Conservation (phyloP, 1,140 invertebrate species). For the Drosophila carrolli region DNA sequence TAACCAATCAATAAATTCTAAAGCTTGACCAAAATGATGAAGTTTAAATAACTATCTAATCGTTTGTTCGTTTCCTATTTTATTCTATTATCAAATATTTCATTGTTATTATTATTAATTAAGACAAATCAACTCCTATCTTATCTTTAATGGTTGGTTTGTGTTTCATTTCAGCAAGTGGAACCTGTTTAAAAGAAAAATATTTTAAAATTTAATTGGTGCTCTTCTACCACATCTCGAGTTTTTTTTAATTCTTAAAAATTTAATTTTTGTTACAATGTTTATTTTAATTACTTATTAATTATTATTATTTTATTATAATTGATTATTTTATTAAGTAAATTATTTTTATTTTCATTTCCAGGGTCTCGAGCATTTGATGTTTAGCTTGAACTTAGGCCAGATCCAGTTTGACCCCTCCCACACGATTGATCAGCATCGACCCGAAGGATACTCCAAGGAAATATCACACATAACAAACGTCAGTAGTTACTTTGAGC, state of each 20-base stretch:
- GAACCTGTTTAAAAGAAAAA: no score
- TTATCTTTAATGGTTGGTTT: neutral
- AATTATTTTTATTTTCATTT: constrained; percentile 1
- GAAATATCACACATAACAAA: neutral
- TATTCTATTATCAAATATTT: neutral
- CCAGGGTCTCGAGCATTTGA: constrained; percentile 88
- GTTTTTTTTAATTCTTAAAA: no score
- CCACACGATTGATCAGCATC: constrained; percentile 86
- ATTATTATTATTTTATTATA: neutral
- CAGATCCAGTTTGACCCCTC: constrained; percentile 86
- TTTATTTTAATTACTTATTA: neutral
- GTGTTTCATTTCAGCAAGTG: no score
- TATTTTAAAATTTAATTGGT: no score
- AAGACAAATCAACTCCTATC: neutral
- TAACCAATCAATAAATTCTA: no score
- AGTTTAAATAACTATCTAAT: no score
- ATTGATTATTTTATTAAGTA: neutral
- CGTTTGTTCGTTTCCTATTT: no score
- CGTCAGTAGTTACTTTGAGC: constrained; percentile 5
- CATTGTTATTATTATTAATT: neutral
- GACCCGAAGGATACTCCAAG: constrained; percentile 84
- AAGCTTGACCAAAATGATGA: no score
- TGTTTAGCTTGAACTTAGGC: constrained; percentile 87
- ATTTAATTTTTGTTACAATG: no score
- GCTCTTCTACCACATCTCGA: no score